Evolutionary conservation across 2,888 invertebrate species (phyloP), one percentile per base, ranked within the genome.

Genomic region (Eupeodes luniger): DNA sequence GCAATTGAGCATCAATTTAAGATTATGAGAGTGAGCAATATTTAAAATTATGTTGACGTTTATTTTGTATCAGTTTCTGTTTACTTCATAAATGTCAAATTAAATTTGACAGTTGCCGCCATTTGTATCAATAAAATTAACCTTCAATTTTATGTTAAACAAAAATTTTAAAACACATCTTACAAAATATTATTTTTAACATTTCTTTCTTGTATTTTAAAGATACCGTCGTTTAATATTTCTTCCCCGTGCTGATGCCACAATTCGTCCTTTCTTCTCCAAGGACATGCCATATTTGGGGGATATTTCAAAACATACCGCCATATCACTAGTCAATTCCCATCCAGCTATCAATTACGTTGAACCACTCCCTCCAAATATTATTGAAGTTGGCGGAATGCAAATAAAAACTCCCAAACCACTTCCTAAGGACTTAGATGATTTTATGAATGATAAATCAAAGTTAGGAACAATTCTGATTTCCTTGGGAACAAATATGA

Each of bases 301-400:
- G 0, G 90, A 91, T 6, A 36, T 92, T 19, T 90, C 90, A 6
- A 89, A 90, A 64, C 88, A 81, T 0, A 89, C 91, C 7, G 83
- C 90, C 19, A 14, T 94, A 3, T 87, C 91, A 11, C 89, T 94
- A 14, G 91, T 93, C 0, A 94, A 93, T 81, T 91, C 92, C 0
- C 91, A 93, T 90, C 91, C 92, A 0, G 90, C 91, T 1, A 79
- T 92, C 10, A 92, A 93, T 40, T 92, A 91, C 81, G 90, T 91
- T 1, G 91, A 92, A 47, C 91, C 93, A 44, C 49, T 92, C 14
- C 92, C 92, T 7, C 92, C 93, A 10, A 92, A 92, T 89, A 90
- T 93, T 0, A 91, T 94, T 16, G 92, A 92, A 89, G 91, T 94
- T 3, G 93, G 92, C n/a, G 94, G 94, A 0, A 77, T 93, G 61